Conservation (phyloP, 2,888 invertebrate species). For the Germaria angustata region DNA sequence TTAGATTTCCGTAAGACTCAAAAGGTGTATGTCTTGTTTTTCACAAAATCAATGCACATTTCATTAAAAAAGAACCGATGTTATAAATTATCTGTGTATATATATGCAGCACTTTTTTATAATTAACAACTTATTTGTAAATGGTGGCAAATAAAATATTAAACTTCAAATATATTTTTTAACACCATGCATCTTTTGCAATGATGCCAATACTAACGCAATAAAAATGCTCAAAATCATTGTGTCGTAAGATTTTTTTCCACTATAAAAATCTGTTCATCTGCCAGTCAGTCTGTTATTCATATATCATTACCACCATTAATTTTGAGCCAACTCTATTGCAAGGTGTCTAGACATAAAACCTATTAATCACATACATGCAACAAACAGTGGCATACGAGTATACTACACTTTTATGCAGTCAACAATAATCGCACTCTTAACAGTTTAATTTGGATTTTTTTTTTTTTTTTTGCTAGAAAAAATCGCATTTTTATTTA, state of each 20-base stretch:
- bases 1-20: too few relatives aligned
- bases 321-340: slow-evolving; percentile 49
- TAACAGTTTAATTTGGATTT: slow-evolving; percentile 45
- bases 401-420: background rate
- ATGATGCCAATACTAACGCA: background rate
- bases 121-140: too few relatives aligned
- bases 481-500: slow-evolving; percentile 17
- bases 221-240: slow-evolving; percentile 13
- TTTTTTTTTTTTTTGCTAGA: slow-evolving; percentile 2
- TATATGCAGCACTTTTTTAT: too few relatives aligned
- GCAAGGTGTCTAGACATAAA: slow-evolving; percentile 65
- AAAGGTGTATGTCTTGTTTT: too few relatives aligned
- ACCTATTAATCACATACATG: slow-evolving; percentile 63
- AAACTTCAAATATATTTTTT: too few relatives aligned
- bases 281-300: background rate
- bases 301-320: slow-evolving; percentile 59
- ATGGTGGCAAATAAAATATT: background rate
- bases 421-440: slow-evolving; percentile 32
- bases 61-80: too few relatives aligned
- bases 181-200: background rate
- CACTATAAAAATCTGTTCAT: background rate
- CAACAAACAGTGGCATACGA: slow-evolving; percentile 34
- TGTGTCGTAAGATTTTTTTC: too few relatives aligned
- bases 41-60: too few relatives aligned
- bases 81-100: too few relatives aligned